Conservation (phyloP, 1,140 invertebrate species). For the Macrostomum lignano region DNA sequence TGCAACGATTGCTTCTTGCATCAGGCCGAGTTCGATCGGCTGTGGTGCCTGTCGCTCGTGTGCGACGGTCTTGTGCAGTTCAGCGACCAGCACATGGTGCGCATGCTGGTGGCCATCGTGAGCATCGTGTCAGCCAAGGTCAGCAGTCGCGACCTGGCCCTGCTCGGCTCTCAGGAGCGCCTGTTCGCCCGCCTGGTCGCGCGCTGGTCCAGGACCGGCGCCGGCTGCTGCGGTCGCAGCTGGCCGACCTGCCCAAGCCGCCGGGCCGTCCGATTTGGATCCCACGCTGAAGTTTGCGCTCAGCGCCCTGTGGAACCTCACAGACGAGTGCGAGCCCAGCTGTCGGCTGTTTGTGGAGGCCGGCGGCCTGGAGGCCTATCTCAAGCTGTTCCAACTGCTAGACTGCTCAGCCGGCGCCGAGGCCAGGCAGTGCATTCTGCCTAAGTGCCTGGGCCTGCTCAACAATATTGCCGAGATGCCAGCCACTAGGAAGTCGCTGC, state of each 20-base stretch:
- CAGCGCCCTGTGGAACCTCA: slow-evolving; percentile 52
- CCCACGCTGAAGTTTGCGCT: slow-evolving; percentile 51
- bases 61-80: slow-evolving; percentile 44
- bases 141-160: slow-evolving; percentile 6
- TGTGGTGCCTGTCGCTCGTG: slow-evolving; percentile 41
- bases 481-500: slow-evolving; percentile 5
- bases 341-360: slow-evolving; percentile 43
- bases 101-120: slow-evolving; percentile 53
- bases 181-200: background rate
- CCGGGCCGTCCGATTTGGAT: slow-evolving; percentile 33
- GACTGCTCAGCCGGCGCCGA: too few species aligned
- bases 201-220: background rate
- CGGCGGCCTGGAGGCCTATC: slow-evolving; percentile 40
- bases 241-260: slow-evolving; percentile 39
- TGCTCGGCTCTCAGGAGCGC: background rate
- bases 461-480: background rate
- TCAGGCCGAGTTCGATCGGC: slow-evolving; percentile 35
- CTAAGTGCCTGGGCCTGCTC: slow-evolving; percentile 4
- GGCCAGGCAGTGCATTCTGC: too few species aligned
- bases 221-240: too few species aligned
- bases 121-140: slow-evolving; percentile 38
- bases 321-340: slow-evolving; percentile 35
- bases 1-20: slow-evolving; percentile 35
- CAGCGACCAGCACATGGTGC: slow-evolving; percentile 42
- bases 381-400: slow-evolving; percentile 39